Evolutionary conservation across 2,113 vertebrate genomes (phyloP), one percentile per base, ranked within the genome.

Genomic region (Camelus bactrianus): DNA sequence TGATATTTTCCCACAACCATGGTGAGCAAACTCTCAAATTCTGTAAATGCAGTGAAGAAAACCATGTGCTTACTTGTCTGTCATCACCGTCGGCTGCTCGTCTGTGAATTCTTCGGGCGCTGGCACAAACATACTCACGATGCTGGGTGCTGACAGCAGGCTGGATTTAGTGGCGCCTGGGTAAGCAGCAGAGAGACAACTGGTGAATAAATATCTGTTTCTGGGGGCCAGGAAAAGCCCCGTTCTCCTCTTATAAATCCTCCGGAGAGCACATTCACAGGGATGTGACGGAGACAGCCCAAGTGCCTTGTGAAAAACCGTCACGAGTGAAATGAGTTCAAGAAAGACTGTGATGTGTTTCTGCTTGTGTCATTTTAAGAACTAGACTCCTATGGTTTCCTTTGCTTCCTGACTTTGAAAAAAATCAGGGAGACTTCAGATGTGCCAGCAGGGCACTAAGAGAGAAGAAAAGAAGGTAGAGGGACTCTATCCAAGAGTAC

Each of bases 101-200:
- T 99, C 99, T 14, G 99, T 99, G 98, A 99, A 99, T 97, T 99
- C 99, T 96, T 99, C 99, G 0, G 99, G 99, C 2, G 99, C 99
- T 4, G 99, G 99, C 50, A 99, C 99, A 96, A 99, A 99, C 99
- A 99, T 99, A 97, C 99, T 99, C 97, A 99, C 99, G 8, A 99
- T 99, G 97, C 99, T 99, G 8, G 99, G 99, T 48, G 99, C 99
- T 50, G 99, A 99, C 52, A 99, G 98, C 84, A 99, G 98, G 96
- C 99, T 99, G 97, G 99, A 99, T 97, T 99, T 99, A 7, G 99
- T 99, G 30, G 99, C 99, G 94, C 99, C 99, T 99, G 93, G 46
- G 94, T 8, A 81, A 77, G 5, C 30, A 76, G 81, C 69, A 96
- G 56, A 96, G 79, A 56, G 42, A 6, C 3, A 73, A 69, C 19